Conservation (phyloP, 2,113 vertebrate species). For the Gasterosteus aculeatus region DNA sequence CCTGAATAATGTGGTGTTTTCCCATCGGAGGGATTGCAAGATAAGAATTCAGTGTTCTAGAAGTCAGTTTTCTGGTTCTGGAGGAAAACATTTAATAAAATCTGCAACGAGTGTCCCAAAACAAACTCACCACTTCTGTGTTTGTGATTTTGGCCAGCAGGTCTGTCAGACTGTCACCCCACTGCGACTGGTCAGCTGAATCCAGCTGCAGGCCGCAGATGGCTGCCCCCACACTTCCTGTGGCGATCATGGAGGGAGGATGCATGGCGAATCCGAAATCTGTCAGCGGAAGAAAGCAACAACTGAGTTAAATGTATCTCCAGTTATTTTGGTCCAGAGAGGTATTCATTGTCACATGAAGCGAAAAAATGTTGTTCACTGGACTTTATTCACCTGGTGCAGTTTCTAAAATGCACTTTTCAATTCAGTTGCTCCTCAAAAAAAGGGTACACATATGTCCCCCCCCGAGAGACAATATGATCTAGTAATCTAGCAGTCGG, state of each 20-base stretch:
- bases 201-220: constrained; percentile 94
- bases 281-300: constrained; percentile 64
- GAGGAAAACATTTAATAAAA: neutral
- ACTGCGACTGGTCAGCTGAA: constrained; percentile 83
- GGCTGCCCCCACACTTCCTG: constrained; percentile 94
- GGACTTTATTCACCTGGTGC: constrained; percentile 37
- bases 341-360: neutral
- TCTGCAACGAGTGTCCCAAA: neutral
- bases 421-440: constrained; percentile 21
- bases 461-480: constrained; percentile 51
- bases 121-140: constrained; percentile 93
- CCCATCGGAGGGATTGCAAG: neutral
- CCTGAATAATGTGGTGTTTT: constrained; percentile 22
- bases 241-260: constrained; percentile 97
- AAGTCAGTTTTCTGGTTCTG: neutral
- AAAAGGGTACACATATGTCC: constrained; percentile 10
- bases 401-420: constrained; percentile 39
- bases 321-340: neutral
- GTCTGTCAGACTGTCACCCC: constrained; percentile 87
- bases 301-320: constrained; percentile 6
- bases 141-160: constrained; percentile 96
- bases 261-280: constrained; percentile 97
- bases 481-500: constrained; percentile 62
- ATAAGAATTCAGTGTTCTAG: neutral
- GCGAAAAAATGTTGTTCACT: neutral